A percentile compares a stretch with the other conserved stretches of the same genome.
Evolutionary conservation across 2,797 vertebrate genomes (phyloP).

Genomic region (Helarctos malayanus): DNA sequence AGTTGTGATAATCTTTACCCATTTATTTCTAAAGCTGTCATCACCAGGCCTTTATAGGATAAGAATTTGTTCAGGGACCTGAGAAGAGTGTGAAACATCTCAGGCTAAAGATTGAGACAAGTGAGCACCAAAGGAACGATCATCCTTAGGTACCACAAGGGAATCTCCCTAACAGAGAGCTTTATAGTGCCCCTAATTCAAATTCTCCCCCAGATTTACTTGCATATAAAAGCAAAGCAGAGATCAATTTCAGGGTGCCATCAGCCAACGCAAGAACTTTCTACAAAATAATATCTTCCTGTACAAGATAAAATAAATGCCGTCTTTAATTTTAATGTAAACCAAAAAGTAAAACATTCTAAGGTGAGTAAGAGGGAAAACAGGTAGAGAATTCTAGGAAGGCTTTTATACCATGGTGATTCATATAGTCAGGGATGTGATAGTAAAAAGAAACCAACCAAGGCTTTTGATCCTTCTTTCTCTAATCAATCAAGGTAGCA

Average conservation of each 20-base stretch:
- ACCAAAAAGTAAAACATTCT: constrained; percentile 43
- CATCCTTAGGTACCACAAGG: not conserved
- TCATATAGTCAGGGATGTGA: not conserved
- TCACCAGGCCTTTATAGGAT: constrained; percentile 54
- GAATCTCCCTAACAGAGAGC: not conserved
- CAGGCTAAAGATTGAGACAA: not conserved
- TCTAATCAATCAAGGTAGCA: not conserved
- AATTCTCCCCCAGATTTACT: not conserved
- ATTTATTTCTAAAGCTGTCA: constrained; percentile 73
- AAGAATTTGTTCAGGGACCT: constrained; percentile 43
- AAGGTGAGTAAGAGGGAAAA: not conserved
- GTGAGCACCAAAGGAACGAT: not conserved
- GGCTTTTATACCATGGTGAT: not conserved
- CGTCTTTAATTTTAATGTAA: constrained; percentile 18
- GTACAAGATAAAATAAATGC: not conserved
- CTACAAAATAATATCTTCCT: not conserved
- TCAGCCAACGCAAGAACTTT: not conserved
- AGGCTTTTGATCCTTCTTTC: not conserved
- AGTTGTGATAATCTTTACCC: constrained; percentile 58
- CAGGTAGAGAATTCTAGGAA: constrained; percentile 37
- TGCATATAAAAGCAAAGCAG: constrained; percentile 12
- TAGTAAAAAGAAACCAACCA: not conserved
- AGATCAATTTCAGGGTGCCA: not conserved
- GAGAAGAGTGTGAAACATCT: constrained; percentile 48
- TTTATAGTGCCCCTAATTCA: not conserved